Evolutionary conservation across 37 sponge, comb jelly and placozoan genomes (phyloP).

Genomic region (Tethya wilhelma): DNA sequence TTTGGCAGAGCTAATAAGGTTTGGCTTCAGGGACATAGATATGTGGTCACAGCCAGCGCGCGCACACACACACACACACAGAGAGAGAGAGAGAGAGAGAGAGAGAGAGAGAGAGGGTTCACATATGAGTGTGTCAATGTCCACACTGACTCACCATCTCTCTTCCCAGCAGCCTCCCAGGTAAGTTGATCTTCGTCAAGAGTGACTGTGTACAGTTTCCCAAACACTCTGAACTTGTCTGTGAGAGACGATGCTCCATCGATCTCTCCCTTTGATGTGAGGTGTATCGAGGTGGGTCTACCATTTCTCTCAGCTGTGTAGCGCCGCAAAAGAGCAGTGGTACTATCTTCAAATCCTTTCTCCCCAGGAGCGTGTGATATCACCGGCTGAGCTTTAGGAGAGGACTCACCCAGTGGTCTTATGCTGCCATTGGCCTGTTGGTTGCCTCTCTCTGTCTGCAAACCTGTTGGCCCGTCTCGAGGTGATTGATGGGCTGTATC

Average conservation of each 20-base stretch:
- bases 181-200: constrained; percentile 45
- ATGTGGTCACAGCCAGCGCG: neutral
- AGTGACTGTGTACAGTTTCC: constrained; percentile 32
- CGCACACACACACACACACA: too few species aligned
- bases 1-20: too few species aligned
- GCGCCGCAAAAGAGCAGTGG: neutral
- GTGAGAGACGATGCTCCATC: neutral
- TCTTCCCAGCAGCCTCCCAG: constrained; percentile 25
- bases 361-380: too few species aligned
- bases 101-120: too few species aligned
- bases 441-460: too few species aligned
- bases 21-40: too few species aligned
- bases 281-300: constrained; percentile 5
- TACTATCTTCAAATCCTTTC: constrained; percentile 3
- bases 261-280: neutral
- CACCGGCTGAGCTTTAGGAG: too few species aligned
- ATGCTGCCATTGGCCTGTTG: too few species aligned
- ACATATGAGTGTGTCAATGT: too few species aligned
- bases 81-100: constrained; percentile 2
- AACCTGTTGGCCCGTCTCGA: too few species aligned
- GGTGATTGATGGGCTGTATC: too few species aligned
- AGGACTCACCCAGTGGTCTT: too few species aligned
- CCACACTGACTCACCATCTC: constrained; percentile 17
- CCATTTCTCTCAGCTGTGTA: neutral
- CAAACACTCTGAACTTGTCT: constrained; percentile 17